Evolutionary conservation across 1,140 invertebrate species (phyloP).

Genomic region (Cardiocondyla obscurior): DNA sequence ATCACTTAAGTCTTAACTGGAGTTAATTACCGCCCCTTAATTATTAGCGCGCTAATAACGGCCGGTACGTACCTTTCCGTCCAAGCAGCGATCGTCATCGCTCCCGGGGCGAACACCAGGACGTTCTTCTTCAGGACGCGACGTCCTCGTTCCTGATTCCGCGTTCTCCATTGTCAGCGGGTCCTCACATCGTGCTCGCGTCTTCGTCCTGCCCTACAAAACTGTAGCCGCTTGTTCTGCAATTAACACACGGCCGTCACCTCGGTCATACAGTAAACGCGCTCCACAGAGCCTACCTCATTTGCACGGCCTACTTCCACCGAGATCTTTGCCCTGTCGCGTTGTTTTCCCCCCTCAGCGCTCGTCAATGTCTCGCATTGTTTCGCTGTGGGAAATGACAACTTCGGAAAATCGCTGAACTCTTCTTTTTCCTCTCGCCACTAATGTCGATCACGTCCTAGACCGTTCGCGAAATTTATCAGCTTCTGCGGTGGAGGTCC

Average conservation of each 20-base stretch:
- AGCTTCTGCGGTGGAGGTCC: too few species aligned
- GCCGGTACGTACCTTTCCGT: background rate
- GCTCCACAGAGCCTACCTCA: slow-evolving; percentile 68
- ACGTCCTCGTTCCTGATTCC: background rate
- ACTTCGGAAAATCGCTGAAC: background rate
- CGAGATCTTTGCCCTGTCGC: slow-evolving; percentile 26
- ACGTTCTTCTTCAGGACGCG: too few species aligned
- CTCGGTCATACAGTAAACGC: slow-evolving; percentile 64
- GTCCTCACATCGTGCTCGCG: background rate
- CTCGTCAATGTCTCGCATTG: slow-evolving; percentile 21
- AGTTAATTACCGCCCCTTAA: slow-evolving; percentile 78
- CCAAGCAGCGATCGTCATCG: background rate
- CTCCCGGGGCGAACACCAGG: background rate
- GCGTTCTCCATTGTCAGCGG: background rate
- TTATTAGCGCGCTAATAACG: slow-evolving; percentile 49
- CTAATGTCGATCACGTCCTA: background rate
- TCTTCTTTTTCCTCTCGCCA: background rate
- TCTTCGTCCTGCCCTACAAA: slow-evolving; percentile 60
- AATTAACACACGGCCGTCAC: slow-evolving; percentile 77
- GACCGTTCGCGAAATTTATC: too few species aligned
- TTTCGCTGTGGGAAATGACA: slow-evolving; percentile 16
- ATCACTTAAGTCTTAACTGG: slow-evolving; percentile 74
- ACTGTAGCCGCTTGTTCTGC: slow-evolving; percentile 78
- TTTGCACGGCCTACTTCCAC: slow-evolving; percentile 79
- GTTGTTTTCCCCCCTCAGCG: background rate